These are phyloP conservation scores for Oasisia sp. DNA, from an alignment of 2,888 invertebrate species.

Conservation along the genomic window DNA sequence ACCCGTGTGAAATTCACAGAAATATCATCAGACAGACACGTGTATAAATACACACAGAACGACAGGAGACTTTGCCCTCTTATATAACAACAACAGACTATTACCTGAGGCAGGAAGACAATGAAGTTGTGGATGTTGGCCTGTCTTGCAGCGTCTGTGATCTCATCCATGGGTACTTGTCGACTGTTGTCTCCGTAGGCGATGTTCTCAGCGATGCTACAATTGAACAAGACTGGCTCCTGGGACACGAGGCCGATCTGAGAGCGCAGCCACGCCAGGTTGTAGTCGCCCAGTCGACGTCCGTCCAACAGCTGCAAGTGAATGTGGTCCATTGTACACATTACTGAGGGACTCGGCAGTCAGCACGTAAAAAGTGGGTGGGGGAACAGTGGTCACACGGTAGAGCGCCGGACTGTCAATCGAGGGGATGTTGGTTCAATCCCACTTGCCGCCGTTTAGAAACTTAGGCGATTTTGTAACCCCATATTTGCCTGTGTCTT, in stretches of 20 bases:
- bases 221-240: conserved; percentile 39
- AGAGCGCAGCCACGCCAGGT: conserved; percentile 67
- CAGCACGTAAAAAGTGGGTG: neutral
- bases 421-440: too few relatives aligned
- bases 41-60: too few relatives aligned
- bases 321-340: too few relatives aligned
- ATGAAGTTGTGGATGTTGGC: conserved; percentile 47
- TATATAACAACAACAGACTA: neutral
- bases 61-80: too few relatives aligned
- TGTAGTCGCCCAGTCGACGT: conserved; percentile 74
- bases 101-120: conserved; percentile 40
- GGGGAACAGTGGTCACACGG: too few relatives aligned
- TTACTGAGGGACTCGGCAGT: neutral
- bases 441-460: too few relatives aligned
- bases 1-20: too few relatives aligned
- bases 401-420: too few relatives aligned
- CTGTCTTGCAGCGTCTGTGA: conserved; percentile 43
- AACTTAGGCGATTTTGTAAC: too few relatives aligned
- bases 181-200: conserved; percentile 47
- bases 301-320: conserved; percentile 57
- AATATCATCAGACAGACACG: too few relatives aligned
- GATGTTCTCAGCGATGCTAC: conserved; percentile 43
- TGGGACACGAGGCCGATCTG: conserved; percentile 39
- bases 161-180: conserved; percentile 41
- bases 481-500: too few relatives aligned